Conservation (phyloP, 1,140 invertebrate species). For the Eriosoma lanigerum region DNA sequence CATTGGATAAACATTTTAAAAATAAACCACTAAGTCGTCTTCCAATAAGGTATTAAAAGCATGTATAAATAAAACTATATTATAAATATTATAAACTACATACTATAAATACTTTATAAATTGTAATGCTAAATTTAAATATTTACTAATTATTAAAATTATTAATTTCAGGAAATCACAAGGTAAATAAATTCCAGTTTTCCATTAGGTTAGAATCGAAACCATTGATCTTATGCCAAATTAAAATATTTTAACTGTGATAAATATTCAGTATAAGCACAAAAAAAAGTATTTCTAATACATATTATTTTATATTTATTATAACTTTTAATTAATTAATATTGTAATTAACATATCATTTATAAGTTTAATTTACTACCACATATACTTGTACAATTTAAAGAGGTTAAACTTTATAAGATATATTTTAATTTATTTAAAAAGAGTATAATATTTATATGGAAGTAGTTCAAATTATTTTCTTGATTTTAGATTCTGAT, state of each 20-base stretch:
- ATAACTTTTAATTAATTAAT: not conserved
- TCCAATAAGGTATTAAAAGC: constrained; percentile 41
- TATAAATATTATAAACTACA: too few species aligned
- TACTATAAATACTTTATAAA: too few species aligned
- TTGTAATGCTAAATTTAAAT: too few species aligned
- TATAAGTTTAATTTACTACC: constrained; percentile 9
- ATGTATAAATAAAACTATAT: too few species aligned
- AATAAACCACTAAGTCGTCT: constrained; percentile 39
- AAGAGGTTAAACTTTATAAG: not conserved
- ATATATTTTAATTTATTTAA: too few species aligned
- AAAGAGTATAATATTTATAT: not conserved
- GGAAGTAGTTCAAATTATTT: not conserved
- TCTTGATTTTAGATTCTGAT: not conserved
- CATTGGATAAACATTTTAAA: constrained; percentile 15
- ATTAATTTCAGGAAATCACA: constrained; percentile 44
- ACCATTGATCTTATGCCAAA: constrained; percentile 45
- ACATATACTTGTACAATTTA: not conserved
- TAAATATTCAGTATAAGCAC: constrained; percentile 41
- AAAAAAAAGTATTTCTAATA: not conserved
- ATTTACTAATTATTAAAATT: not conserved
- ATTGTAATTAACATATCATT: not conserved
- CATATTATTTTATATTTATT: not conserved
- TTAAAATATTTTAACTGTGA: constrained; percentile 36
- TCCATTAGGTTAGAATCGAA: constrained; percentile 22
- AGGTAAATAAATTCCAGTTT: constrained; percentile 33